Percentiles rank a stretch among this genome's conserved stretches.
These are phyloP conservation scores for Porites lobata DNA, from an alignment of 92 coral and sea anemone genomes.

Conservation along the genomic window DNA sequence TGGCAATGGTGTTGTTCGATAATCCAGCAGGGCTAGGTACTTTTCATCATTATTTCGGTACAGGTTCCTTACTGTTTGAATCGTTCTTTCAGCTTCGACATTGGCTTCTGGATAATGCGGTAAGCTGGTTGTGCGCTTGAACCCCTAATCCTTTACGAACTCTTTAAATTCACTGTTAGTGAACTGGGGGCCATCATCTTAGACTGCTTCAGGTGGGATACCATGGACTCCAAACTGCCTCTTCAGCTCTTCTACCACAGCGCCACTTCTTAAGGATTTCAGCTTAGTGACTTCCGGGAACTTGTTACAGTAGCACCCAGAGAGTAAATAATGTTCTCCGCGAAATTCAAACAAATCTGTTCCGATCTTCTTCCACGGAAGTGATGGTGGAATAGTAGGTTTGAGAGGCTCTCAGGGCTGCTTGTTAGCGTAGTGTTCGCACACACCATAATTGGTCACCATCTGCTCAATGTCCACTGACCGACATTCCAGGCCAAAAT, in stretches of 20 bases:
- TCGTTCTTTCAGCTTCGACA: no score
- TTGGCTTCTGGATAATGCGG: no score
- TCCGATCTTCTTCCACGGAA: constrained; percentile 32
- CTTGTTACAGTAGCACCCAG: not conserved
- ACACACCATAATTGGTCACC: constrained; percentile 19
- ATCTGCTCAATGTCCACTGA: constrained; percentile 15
- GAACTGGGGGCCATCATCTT: no score
- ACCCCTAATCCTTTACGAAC: no score
- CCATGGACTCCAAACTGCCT: no score
- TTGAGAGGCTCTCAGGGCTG: constrained; percentile 10
- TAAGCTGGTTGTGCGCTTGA: no score
- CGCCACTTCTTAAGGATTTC: not conserved
- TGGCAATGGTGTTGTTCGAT: not conserved
- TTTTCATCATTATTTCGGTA: constrained; percentile 22
- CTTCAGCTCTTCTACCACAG: no score
- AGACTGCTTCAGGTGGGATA: no score
- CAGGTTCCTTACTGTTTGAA: no score
- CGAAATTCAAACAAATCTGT: constrained; percentile 26
- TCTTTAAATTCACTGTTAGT: no score
- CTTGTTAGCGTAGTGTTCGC: not conserved
- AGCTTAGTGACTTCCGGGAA: not conserved
- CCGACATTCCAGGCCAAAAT: not conserved
- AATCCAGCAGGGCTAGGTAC: constrained; percentile 49
- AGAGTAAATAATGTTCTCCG: not conserved
- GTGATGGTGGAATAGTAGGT: constrained; percentile 8